Evolutionary conservation across 37 sponge, comb jelly and placozoan genomes (phyloP), one percentile per base, ranked within the genome.

Genomic region (Petrosia ficiformis): DNA sequence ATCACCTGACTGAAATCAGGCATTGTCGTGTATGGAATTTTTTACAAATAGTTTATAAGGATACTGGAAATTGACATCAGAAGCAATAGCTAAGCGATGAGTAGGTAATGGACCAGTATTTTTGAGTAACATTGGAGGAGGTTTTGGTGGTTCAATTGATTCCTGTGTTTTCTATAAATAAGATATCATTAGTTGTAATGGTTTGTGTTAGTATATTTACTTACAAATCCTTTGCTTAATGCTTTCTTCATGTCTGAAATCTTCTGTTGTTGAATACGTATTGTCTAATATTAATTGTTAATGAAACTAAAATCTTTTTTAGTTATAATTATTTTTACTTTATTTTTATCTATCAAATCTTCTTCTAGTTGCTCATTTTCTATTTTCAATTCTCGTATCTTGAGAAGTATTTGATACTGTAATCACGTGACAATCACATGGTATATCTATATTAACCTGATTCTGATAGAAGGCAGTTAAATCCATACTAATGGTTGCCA

Each of bases 241-340:
- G 89, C 42, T 52, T 87, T 92, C 59, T 72, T 92, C 80, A 92
- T 57, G 42, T 92, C 92, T 3, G 77, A 65, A 63, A 92, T 82
- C 59, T 82, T 92, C 61, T 86, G 92, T 54, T 87, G 92, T 63
- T 87, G 88, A 0, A 86, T 1, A 54, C 43, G 78, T 44, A 92
- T 82, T 2, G 78, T 75, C 87, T 87, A 39, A 28, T 42, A 42
- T 30, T 39, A 35, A 67, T 36, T 33, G 33, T 33, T 35, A 67
- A 67, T 3, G 2, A 11, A 30, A 3, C 14, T n/a, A 6, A 44
- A 29, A 30, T 59, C 56, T 24, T 32, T 29, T 25, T 34, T 32
- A 60, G 29, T 41, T 28, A 16, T 22, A 58, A 38, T 6, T 14
- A 34, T 19, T 37, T 59, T n/a, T 40, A 84, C 75, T 58, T 86